Base-by-base conservation (phyloP, 2,113 vertebrate genomes). In the Nerophis ophidion region DNA sequence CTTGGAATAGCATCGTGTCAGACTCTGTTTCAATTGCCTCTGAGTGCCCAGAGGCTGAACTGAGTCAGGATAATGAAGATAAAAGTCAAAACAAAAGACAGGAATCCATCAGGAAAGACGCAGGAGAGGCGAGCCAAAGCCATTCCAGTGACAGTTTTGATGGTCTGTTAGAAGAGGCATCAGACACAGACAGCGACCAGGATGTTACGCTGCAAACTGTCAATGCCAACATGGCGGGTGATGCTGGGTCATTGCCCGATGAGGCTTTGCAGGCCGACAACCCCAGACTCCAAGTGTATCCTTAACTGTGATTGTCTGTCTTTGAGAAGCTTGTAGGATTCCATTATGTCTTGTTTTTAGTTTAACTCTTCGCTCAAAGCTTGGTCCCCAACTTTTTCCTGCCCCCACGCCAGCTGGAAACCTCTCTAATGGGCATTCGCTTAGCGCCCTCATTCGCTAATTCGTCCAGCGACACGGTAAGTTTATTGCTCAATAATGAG, bases 321-420 rank as follows among this genome's bases (percentile, higher is more conserved):
- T 56, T 14, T 60, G 1, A 5, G 7, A 2, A n/a, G 2, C n/a
- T 38, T 33, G 14, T 38, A 33, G 36, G 5, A 63, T 48, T 1
- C 16, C 34, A 48, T 49, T 4, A 8, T 34, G 6, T 13, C 10
- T 16, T 36, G 14, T 49, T 2, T 33, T 72, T 70, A 82, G 53
- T 66, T 89, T 92, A 91, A 93, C 87, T 10, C 19, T 35, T 16
- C 26, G 57, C 68, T 50, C 71, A 98, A 95, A 99, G 96, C 65
- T 83, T 82, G 0, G 74, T 85, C 46, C 95, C 95, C 17, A 98
- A 98, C 76, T 98, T 98, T 84, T 99, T 99, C 79, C 91, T 99
- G 49, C 87, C 95, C 0, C 83, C 92, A 15, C 86, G 92, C 60
- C 88, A 96, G 58, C 64, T 99, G 81, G 96, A 98, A 79, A 92